These are phyloP conservation scores for Drosophila histrio DNA, from an alignment of 2,888 invertebrate genomes.

Conservation along the genomic window DNA sequence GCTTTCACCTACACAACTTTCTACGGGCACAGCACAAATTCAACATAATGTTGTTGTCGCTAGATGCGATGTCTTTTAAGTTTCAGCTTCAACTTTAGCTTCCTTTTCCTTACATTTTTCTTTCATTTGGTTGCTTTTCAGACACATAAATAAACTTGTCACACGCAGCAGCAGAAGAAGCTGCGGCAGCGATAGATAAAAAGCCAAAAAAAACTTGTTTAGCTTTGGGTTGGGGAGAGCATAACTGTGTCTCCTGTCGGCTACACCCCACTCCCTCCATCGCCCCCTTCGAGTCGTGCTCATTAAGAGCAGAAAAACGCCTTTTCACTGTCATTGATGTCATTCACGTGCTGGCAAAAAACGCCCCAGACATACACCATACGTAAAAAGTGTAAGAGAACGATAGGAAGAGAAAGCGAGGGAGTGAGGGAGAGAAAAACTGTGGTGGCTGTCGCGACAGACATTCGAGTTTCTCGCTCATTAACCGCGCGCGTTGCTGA, in stretches of 20 bases:
- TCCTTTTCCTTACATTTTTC: slow-evolving; percentile 20
- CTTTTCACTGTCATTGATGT: slow-evolving; percentile 77
- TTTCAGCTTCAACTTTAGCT: slow-evolving; percentile 37
- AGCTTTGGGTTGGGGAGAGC: slow-evolving; percentile 20
- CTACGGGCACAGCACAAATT: slow-evolving; percentile 34
- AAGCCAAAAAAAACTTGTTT: slow-evolving; percentile 58
- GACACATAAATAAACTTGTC: slow-evolving; percentile 76
- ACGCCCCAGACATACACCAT: slow-evolving; percentile 39
- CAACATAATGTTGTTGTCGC: slow-evolving; percentile 44
- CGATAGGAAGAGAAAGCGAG: not conserved
- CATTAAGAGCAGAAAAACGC: slow-evolving; percentile 77
- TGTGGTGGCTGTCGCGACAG: slow-evolving; percentile 56
- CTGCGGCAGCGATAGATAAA: slow-evolving; percentile 50
- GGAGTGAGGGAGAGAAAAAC: not conserved
- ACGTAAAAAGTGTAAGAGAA: slow-evolving; percentile 7
- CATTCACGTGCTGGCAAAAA: slow-evolving; percentile 72
- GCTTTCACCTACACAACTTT: slow-evolving; percentile 46
- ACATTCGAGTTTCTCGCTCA: slow-evolving; percentile 79
- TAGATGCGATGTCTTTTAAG: slow-evolving; percentile 57
- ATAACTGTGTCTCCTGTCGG: slow-evolving; percentile 12
- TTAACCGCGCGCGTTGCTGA: slow-evolving; percentile 77
- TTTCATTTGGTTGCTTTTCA: slow-evolving; percentile 58
- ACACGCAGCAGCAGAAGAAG: slow-evolving; percentile 42
- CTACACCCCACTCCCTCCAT: not conserved
- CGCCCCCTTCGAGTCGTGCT: slow-evolving; percentile 44